These are phyloP conservation scores for Lymantria monacha DNA, from an alignment of 2,888 invertebrate genomes.

Conservation along the genomic window DNA sequence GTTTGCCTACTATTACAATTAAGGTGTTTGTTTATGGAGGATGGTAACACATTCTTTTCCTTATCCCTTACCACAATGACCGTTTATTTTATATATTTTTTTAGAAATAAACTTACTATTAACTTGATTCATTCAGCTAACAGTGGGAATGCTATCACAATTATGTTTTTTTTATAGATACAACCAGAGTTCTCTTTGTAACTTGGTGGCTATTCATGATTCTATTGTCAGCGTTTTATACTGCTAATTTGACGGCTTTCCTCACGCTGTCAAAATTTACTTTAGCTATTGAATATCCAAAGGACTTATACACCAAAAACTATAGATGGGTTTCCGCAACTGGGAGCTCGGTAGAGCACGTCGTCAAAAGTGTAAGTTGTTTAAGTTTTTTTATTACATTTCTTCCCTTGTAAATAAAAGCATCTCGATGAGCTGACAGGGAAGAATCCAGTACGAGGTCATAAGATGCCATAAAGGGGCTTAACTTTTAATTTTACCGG, in stretches of 20 bases:
- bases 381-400: neutral
- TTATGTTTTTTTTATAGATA: constrained; percentile 83
- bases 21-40: too few relatives aligned
- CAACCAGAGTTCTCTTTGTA: constrained; percentile 91
- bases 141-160: neutral
- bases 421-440: neutral
- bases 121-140: too few relatives aligned
- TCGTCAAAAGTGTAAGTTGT: constrained; percentile 83
- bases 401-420: neutral
- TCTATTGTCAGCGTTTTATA: constrained; percentile 93
- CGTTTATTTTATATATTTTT: too few relatives aligned
- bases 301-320: constrained; percentile 85
- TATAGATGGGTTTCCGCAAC: constrained; percentile 87
- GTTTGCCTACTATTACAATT: too few relatives aligned
- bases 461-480: too few relatives aligned
- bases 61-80: too few relatives aligned
- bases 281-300: constrained; percentile 86
- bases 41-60: too few relatives aligned
- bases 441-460: too few relatives aligned
- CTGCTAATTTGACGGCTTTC: constrained; percentile 94
- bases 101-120: too few relatives aligned
- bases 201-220: constrained; percentile 97
- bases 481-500: too few relatives aligned
- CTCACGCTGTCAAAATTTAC: constrained; percentile 93
- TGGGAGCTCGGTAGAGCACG: constrained; percentile 86